Evolutionary conservation across 2,113 vertebrate genomes (phyloP).

Genomic region (Scomber colias): DNA sequence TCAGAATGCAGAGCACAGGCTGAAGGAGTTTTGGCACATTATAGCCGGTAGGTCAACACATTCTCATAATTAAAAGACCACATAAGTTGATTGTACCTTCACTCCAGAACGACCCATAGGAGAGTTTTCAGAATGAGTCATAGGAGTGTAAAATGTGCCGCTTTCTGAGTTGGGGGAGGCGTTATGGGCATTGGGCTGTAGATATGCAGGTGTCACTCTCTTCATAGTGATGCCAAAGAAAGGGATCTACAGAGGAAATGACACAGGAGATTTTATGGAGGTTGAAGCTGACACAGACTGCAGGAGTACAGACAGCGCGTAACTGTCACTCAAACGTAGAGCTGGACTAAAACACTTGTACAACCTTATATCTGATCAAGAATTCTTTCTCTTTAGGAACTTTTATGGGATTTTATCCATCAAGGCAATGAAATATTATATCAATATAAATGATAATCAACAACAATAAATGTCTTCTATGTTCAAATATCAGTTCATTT

Average conservation of each 20-base stretch:
- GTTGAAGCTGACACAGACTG: constrained; percentile 5
- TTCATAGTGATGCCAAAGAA: constrained; percentile 7
- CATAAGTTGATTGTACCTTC: no score
- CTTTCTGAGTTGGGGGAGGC: no score
- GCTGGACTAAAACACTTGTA: background rate
- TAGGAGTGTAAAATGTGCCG: no score
- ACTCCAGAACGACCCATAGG: no score
- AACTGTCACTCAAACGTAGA: constrained; percentile 5
- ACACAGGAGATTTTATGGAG: constrained; percentile 12
- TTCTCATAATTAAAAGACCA: no score
- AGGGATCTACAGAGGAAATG: constrained; percentile 3
- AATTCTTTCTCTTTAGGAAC: constrained; percentile 22
- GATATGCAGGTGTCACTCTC: constrained; percentile 29
- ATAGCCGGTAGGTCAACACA: constrained; percentile 2
- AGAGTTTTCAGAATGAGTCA: no score
- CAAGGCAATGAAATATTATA: no score
- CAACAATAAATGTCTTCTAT: no score
- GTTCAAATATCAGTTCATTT: no score
- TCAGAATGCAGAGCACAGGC: constrained; percentile 16
- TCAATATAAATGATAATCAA: no score
- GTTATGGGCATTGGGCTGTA: constrained; percentile 3
- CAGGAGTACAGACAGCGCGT: background rate
- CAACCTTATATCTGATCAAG: constrained; percentile 13
- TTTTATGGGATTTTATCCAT: background rate
- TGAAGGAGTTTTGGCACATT: constrained; percentile 24